Evolutionary conservation across 2,113 vertebrate genomes (phyloP).

Genomic region (Pseudopodoces humilis): DNA sequence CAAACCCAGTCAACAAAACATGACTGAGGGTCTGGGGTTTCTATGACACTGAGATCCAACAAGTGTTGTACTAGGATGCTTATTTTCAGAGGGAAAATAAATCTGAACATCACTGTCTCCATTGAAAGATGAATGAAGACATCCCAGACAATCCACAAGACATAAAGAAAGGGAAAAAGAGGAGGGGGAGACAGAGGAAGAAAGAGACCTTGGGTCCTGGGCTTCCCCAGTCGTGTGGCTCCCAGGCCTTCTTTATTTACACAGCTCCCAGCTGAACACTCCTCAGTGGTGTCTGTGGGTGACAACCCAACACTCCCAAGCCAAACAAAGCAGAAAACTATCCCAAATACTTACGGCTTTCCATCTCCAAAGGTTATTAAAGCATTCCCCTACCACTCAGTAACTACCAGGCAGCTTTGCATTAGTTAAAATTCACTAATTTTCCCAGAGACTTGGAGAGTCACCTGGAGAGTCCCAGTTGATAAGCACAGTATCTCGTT

Average conservation of each 20-base stretch:
- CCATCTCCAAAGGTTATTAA: neutral
- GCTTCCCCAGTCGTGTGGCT: neutral
- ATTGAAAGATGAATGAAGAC: neutral
- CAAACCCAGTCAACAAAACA: neutral
- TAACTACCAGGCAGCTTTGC: neutral
- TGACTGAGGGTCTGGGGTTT: neutral
- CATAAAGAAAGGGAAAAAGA: neutral
- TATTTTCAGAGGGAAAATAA: neutral
- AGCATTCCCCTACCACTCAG: neutral
- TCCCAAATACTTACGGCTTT: rapidly evolving
- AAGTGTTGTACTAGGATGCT: neutral
- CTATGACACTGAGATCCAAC: neutral
- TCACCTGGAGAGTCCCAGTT: neutral
- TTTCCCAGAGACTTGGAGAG: neutral
- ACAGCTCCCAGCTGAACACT: neutral
- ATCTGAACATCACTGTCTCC: neutral
- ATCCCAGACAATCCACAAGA: neutral
- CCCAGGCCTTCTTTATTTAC: neutral
- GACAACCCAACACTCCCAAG: neutral
- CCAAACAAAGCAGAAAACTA: neutral
- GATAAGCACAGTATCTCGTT: neutral
- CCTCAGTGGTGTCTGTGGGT: neutral
- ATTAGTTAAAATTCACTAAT: neutral
- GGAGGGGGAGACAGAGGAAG: neutral
- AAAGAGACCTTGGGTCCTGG: neutral